Base-by-base conservation (phyloP, 2,888 invertebrate species). In the Parapristionchus giblindavisi region DNA sequence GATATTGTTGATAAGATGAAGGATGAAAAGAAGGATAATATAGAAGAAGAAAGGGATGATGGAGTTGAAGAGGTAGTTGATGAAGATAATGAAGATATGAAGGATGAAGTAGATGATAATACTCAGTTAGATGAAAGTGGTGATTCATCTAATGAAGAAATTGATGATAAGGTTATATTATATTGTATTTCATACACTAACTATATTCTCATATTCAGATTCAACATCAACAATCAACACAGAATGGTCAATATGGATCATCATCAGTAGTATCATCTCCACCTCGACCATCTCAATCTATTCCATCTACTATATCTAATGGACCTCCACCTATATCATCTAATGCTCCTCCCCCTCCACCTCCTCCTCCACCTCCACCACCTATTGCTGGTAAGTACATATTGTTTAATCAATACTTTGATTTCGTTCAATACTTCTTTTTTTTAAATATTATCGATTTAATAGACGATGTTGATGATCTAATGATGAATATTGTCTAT, bases 81-180 rank as follows among this genome's bases (percentile, higher is more conserved):
- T 29, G 24, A 24, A 27, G 38, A 21, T 40, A 34, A 27, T 43
- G 2, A 6, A 3, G 3, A 11, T 65, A 11, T 14, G 72, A 36
- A 56, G 65, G 72, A 58, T 65, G 72, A 36, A 60, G 52, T 54
- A 52, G 51, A 32, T 43, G 70, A 60, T 68, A 66, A 36, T 73
- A 70, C 58, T 54, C 61, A 54, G 70, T 38, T 8, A 36, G 17
- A 61, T 36, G 24, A 61, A 24, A 38, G 38, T 61, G 32, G 11
- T 61, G 38, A 63, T 48, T n/a, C n/a, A 0, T 0, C 3, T 3
- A 61, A 27, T 61, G 52, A 68, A 58, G 21, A n/a, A n/a, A n/a
- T n/a, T n/a, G n/a, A n/a, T n/a, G n/a, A n/a, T n/a, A n/a, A n/a
- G n/a, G n/a, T n/a, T n/a, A n/a, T n/a, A n/a, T n/a, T n/a, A n/a